These are phyloP conservation scores for Luffia ferchaultella DNA, from an alignment of 2,888 invertebrate species.

Conservation along the genomic window DNA sequence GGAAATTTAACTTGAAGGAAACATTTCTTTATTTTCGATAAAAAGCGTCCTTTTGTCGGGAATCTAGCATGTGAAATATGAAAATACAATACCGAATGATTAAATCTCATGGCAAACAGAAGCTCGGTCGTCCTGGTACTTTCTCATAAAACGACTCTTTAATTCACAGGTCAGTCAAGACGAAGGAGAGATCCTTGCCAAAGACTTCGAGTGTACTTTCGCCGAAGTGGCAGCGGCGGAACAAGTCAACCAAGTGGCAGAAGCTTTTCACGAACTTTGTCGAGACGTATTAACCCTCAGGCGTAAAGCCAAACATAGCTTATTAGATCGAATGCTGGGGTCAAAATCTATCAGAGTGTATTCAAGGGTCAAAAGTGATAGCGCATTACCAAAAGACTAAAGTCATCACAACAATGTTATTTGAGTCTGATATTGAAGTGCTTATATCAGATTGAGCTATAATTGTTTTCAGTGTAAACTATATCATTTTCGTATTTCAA, in stretches of 20 bases:
- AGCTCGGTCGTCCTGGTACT: no score
- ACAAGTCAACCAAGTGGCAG: conserved; percentile 84
- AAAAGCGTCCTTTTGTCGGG: no score
- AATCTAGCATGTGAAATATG: no score
- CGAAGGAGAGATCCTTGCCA: conserved; percentile 88
- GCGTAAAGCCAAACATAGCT: conserved; percentile 84
- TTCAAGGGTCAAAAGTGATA: conserved; percentile 88
- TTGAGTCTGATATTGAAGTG: no score
- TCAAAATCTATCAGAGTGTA: conserved; percentile 78
- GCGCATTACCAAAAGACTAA: conserved; percentile 84
- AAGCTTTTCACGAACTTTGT: conserved; percentile 86
- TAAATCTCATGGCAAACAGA: no score
- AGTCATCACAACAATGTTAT: neutral
- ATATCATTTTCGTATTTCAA: no score
- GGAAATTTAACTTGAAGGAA: no score
- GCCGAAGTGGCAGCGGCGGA: conserved; percentile 90
- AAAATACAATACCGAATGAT: no score
- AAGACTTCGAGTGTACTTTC: conserved; percentile 89
- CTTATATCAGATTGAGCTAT: no score
- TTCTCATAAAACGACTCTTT: no score
- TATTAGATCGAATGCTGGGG: conserved; percentile 85
- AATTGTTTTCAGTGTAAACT: no score
- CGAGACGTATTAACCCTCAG: conserved; percentile 81
- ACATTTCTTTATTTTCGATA: no score
- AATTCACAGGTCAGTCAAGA: conserved; percentile 78